A percentile compares a stretch with the other conserved stretches of the same genome.
These are phyloP conservation scores for Hypomecis atomaria DNA, from an alignment of 2,888 invertebrate species.

Conservation along the genomic window DNA sequence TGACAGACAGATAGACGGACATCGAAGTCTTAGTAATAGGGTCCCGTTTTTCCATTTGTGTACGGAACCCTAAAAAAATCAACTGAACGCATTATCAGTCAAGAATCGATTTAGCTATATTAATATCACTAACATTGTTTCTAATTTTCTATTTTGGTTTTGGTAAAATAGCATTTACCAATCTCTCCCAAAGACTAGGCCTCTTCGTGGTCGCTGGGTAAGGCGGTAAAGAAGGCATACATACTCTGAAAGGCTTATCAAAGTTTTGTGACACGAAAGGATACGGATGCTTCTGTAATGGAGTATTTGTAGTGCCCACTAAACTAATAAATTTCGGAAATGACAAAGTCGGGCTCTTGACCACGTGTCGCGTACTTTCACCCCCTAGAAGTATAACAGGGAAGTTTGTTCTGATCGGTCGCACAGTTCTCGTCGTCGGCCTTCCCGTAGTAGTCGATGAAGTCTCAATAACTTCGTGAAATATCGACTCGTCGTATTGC, in stretches of 20 bases:
- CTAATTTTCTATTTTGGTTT: constrained; percentile 37
- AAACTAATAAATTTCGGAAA: constrained; percentile 64
- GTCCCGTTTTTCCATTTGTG: too few relatives aligned
- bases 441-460: constrained; percentile 53
- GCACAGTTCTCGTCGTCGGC: constrained; percentile 29
- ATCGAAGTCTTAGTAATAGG: too few relatives aligned
- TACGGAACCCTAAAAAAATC: too few relatives aligned
- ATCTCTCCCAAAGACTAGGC: constrained; percentile 66
- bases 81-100: constrained; percentile 3
- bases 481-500: constrained; percentile 72
- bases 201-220: constrained; percentile 56
- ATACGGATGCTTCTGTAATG: constrained; percentile 69
- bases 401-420: constrained; percentile 55
- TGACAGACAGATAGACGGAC: too few relatives aligned
- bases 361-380: constrained; percentile 55
- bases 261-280: constrained; percentile 65
- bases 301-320: constrained; percentile 71
- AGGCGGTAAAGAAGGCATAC: constrained; percentile 62
- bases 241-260: constrained; percentile 62
- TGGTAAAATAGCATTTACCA: constrained; percentile 69
- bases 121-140: neutral
- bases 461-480: constrained; percentile 73
- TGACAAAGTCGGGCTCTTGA: constrained; percentile 61
- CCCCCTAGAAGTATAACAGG: constrained; percentile 54
- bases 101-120: neutral